Conservation (phyloP, 1,140 invertebrate species). For the Drosophila nikananu region DNA sequence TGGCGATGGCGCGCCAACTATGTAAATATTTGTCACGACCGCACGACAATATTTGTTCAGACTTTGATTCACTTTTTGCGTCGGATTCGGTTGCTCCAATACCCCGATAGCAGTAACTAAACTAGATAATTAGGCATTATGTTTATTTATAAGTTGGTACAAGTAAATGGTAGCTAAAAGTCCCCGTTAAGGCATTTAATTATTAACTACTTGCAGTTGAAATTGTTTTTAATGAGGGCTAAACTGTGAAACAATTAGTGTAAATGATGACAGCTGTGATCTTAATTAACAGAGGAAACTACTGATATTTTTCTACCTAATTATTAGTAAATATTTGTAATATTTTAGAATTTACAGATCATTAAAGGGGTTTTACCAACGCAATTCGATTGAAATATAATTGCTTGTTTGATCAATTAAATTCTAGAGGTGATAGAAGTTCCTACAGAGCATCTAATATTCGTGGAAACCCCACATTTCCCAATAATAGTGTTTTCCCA, state of each 20-base stretch:
- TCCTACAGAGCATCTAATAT: neutral
- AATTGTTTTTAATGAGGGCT: neutral
- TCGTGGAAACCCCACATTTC: neutral
- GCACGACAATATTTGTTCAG: constrained; percentile 77
- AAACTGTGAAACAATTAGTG: neutral
- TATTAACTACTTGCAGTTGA: too few relatives aligned
- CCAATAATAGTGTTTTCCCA: constrained; percentile 9
- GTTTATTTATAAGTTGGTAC: neutral
- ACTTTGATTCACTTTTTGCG: constrained; percentile 59
- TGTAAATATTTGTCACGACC: constrained; percentile 78
- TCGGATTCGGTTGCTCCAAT: neutral
- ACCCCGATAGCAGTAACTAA: constrained; percentile 7
- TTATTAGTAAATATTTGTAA: too few relatives aligned
- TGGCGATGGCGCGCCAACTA: constrained; percentile 62
- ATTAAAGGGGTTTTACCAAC: neutral
- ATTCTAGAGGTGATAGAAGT: neutral
- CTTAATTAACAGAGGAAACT: neutral
- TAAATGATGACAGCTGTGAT: neutral
- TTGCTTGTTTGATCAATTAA: neutral
- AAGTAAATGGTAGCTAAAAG: neutral
- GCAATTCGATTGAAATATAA: neutral
- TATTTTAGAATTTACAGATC: neutral
- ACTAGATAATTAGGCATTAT: constrained; percentile 14
- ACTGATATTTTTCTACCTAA: neutral
- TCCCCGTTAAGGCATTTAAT: neutral